Percentiles rank a stretch among this genome's conserved stretches.
Evolutionary conservation across 2,888 invertebrate genomes (phyloP).

Genomic region (Ochlodes sylvanus): DNA sequence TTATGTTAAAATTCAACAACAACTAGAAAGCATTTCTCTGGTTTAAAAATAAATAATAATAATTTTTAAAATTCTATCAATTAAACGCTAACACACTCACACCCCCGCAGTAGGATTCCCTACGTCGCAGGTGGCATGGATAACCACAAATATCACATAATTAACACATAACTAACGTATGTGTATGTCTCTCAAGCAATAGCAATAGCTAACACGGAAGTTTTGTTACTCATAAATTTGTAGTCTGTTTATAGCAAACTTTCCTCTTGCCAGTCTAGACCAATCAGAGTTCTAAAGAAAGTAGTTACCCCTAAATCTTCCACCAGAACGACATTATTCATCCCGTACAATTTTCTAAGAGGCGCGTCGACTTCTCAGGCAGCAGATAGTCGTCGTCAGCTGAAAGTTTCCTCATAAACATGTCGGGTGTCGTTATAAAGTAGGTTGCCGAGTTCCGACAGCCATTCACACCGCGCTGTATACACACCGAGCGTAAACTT

Average conservation of each 20-base stretch:
- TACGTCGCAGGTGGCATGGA: too few species aligned
- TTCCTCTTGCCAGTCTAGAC: background rate
- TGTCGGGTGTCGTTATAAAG: slow-evolving; percentile 62
- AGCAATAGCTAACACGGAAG: background rate
- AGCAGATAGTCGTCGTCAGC: slow-evolving; percentile 61
- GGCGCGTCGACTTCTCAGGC: slow-evolving; percentile 53
- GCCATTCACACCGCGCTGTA: slow-evolving; percentile 48
- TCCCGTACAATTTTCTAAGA: slow-evolving; percentile 45
- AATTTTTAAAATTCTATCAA: too few species aligned
- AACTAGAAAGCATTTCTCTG: too few species aligned
- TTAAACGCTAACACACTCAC: too few species aligned
- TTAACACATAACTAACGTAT: too few species aligned
- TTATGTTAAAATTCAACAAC: too few species aligned
- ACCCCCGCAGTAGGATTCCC: too few species aligned
- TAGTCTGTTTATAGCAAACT: background rate
- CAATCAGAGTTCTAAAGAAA: slow-evolving; percentile 1
- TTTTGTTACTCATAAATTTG: background rate
- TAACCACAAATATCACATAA: too few species aligned
- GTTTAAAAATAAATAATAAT: too few species aligned
- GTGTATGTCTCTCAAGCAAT: too few species aligned
- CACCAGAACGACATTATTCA: slow-evolving; percentile 37
- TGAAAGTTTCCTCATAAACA: slow-evolving; percentile 70
- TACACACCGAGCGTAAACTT: slow-evolving; percentile 9
- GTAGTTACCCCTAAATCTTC: slow-evolving; percentile 14
- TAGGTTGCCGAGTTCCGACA: slow-evolving; percentile 49